Evolutionary conservation across 2,797 vertebrate species (phyloP), one percentile per base, ranked within the genome.

Genomic region (Carduelis carduelis): DNA sequence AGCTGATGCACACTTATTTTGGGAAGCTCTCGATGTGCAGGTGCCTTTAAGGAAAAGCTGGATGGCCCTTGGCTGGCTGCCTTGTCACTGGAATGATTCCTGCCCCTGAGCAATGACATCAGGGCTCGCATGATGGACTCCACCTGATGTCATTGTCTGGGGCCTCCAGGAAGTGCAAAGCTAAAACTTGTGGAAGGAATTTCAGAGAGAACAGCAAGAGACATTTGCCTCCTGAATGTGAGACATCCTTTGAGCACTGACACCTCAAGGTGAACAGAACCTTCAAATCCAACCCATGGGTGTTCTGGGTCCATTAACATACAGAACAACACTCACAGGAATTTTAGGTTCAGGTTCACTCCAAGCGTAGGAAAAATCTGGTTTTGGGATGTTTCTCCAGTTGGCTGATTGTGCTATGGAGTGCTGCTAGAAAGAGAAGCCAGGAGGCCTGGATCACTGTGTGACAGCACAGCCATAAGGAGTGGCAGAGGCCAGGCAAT

Each of bases 61-160:
- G 56, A 26, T 28, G 81, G 41, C 52, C 76, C 71, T 56, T 5
- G 35, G 90, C 47, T 0, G 53, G 75, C 61, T 93, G 92, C 83
- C 84, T 5, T 6, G 52, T 6, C 72, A 6, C 77, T 63, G 66
- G n/a, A 32, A 72, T 44, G 21, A 23, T 69, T 78, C 32, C 52
- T 32, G 37, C 65, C 87, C 55, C 41, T 2, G 78, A 89, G 88
- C 37, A 95, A 74, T 46, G 84, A 61, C 89, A 95, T 95, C 91
- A 90, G 75, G 82, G n/a, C 81, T 69, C 6, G 92, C 87, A 68
- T 80, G 93, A 92, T 14, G 81, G 90, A 74, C 70, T 78, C 72
- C 93, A 91, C 89, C 91, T 95, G 96, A 96, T 90, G 78, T 86
- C 92, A 87, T 9, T 2, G 5, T 47, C 82, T 84, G 84, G 21